Evolutionary conservation across 2,888 invertebrate species (phyloP), one percentile per base, ranked within the genome.

Genomic region (Rhagophthalmus giganteus): DNA sequence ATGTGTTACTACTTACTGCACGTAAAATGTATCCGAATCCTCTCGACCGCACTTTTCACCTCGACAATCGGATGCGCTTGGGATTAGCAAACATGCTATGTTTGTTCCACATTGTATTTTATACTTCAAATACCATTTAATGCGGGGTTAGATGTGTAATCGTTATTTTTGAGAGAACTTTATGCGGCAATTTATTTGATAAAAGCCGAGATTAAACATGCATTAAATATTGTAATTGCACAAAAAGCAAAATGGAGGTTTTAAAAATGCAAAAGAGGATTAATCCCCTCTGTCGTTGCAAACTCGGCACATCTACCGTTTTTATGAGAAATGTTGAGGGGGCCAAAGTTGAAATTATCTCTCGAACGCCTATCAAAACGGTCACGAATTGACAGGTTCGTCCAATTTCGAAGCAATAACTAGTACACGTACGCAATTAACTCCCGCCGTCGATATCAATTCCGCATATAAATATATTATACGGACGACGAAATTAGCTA

Each of bases 221-320:
- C 42, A 58, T 47, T 50, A 53, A 55, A 38, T 53, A 55, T 55
- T 53, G 53, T 55, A 53, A 53, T 53, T 55, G 51, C 52, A 51
- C 48, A 44, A 54, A 54, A 50, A 51, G 55, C 49, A 52, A 55
- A 55, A 55, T 57, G 52, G 50, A 52, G 46, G 48, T 52, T 53
- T 49, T 55, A 57, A 55, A 55, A 55, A 55, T 55, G 48, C 49
- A 55, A 45, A 46, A 38, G 42, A 33, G 52, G 48, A 46, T 51
- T 57, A 49, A 26, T 48, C 46, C 35, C 31, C 35, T 37, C 31
- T 35, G 45, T 37, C 35, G 31, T 25, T 35, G 30, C 31, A 24
- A 26, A 45, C 37, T 37, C 30, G 15, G 37, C 24, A 9, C 28
- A 3, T 20, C 20, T 5, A 20, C 20, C 7, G 20, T 20, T 20